Percentiles rank a stretch among this genome's conserved stretches.
Conservation (phyloP, 2,797 vertebrate genomes). For the Galagoides demidoff region DNA sequence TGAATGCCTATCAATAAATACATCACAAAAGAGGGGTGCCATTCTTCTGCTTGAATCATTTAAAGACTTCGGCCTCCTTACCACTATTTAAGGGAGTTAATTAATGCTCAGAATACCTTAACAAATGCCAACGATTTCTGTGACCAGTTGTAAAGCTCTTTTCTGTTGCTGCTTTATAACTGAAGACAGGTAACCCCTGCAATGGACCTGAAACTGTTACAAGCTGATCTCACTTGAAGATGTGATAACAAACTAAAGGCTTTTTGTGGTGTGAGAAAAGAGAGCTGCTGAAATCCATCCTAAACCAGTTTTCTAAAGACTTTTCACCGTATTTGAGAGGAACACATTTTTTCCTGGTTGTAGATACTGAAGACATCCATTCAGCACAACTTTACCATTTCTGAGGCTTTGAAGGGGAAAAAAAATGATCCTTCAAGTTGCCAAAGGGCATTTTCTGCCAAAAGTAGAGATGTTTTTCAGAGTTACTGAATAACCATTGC, state of each 20-base stretch:
- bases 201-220: constrained; percentile 45
- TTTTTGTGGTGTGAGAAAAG: constrained; percentile 52
- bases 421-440: constrained; percentile 18
- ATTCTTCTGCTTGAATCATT: not conserved
- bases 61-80: not conserved
- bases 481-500: constrained; percentile 11
- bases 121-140: not conserved
- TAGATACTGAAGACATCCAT: constrained; percentile 53
- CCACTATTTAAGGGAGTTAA: not conserved
- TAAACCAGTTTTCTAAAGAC: not conserved
- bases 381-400: constrained; percentile 45
- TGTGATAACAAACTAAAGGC: constrained; percentile 44
- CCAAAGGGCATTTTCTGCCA: constrained; percentile 56
- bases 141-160: not conserved
- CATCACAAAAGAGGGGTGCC: not conserved
- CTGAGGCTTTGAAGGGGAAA: not conserved
- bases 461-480: not conserved
- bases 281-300: constrained; percentile 45
- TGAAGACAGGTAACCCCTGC: not conserved
- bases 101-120: not conserved
- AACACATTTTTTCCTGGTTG: constrained; percentile 25
- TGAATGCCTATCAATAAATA: not conserved
- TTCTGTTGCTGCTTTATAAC: not conserved
- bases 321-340: constrained; percentile 30
- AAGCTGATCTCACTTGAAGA: constrained; percentile 60